phyloP scores from a whole-genome alignment of 2,113 vertebrate species.

The Gadus chalcogrammus region DNA sequence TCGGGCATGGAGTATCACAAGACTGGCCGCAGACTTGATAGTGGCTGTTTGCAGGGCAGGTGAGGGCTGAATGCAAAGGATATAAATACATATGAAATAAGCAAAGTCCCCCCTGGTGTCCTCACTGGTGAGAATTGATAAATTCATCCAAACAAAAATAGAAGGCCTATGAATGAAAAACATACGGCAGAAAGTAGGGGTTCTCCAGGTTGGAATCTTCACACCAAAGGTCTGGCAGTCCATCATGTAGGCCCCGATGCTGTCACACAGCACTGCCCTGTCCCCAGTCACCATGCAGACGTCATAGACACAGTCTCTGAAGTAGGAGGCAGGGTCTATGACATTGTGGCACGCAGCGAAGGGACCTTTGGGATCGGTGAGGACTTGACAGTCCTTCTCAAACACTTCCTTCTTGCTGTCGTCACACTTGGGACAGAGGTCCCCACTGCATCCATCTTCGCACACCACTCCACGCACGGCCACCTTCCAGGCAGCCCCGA shows the following conservation, averaged over 20 bases:
- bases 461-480: conserved; percentile 38
- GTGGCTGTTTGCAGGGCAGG: conserved; percentile 68
- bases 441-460: conserved; percentile 42
- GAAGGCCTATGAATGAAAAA: conserved; percentile 1
- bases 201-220: conserved; percentile 48
- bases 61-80: conserved; percentile 17
- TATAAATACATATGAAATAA: background rate
- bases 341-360: conserved; percentile 50
- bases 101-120: background rate
- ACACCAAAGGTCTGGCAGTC: conserved; percentile 45
- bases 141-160: background rate
- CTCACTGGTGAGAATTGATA: background rate
- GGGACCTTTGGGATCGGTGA: conserved; percentile 41
- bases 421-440: conserved; percentile 31
- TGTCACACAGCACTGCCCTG: conserved; percentile 30
- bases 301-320: conserved; percentile 59
- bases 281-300: conserved; percentile 42
- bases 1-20: conserved; percentile 62
- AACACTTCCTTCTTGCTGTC: conserved; percentile 33
- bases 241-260: conserved; percentile 44
- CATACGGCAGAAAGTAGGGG: conserved; percentile 52
- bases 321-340: conserved; percentile 50
- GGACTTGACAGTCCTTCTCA: conserved; percentile 43
- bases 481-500: conserved; percentile 56
- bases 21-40: conserved; percentile 64